Evolutionary conservation across 2,888 invertebrate genomes (phyloP), one percentile per base, ranked within the genome.

Genomic region (Hololepta plana): DNA sequence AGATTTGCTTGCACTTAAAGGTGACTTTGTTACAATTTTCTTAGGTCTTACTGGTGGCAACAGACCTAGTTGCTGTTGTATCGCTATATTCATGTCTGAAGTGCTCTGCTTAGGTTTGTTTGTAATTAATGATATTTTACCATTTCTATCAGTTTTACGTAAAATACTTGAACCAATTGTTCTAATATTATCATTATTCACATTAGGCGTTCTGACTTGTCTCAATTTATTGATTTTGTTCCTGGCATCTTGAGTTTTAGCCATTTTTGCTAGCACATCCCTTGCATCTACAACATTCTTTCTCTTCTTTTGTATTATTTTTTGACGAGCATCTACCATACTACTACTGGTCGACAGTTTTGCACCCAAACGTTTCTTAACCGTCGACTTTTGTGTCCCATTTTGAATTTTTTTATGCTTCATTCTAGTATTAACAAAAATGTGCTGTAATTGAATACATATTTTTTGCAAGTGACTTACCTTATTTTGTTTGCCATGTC

Each of bases 291-390:
- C 64, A 13, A 84, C 69, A 42, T 72, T 72, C 24, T 63, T 67
- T 24, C 81, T 64, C 45, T 80, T 80, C 43, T 77, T 81, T 24
- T 72, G 70, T 36, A 81, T 72, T 20, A 84, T 75, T 53, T 73
- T 77, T 37, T 75, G 67, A 24, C 84, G 64, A 10, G 81, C 84
- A 59, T 84, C 84, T 3, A 57, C 52, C 2, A 53, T 36, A 9
- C 21, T 22, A 12, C n/a, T 24, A 12, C 27, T 34, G 6, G 24
- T 15, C 15, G n/a, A 12, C 7, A 14, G 10, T 12, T 30, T 30
- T 6, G n/a, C n/a, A n/a, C 30, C 28, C 4, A 24, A 19, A 12
- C 25, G 20, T 21, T 30, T 35, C 30, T 32, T 35, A 8, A 32
- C n/a, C 12, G 10, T 20, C 24, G 25, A 10, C 12, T 23, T n/a